Evolutionary conservation across 2,888 invertebrate genomes (phyloP), one percentile per base, ranked within the genome.

Genomic region (Cenopis cana): DNA sequence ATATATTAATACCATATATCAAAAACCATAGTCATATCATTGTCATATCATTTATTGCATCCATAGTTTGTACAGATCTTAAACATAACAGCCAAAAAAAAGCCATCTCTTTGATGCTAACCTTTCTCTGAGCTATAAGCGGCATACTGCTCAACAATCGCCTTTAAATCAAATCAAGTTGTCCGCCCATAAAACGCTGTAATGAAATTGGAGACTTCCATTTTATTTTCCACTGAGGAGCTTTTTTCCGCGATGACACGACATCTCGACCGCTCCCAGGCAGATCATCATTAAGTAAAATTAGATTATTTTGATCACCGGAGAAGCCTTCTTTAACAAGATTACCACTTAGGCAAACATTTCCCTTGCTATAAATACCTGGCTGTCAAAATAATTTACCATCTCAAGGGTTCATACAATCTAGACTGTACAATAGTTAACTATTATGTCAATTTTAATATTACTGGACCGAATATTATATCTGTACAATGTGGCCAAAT

Each of bases 131-230:
- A 49, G 18, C 20, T 12, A 18, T 56, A 62, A 55, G 9, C 36
- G 24, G 49, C 33, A 64, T 55, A 56, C 18, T 62, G 55, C n/a
- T 56, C 55, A 69, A 49, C 55, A 46, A 50, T 46, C 29, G 68
- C 18, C 52, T 68, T 59, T 38, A 57, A 49, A 50, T 20, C 38
- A 49, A 69, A 69, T 69, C 55, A 69, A 56, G 49, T 62, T 52
- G 62, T 38, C 56, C 56, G 38, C 50, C 14, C 49, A 14, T 41
- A 54, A 55, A 62, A 24, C 36, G 56, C 46, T 50, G 62, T 57
- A 69, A 57, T 69, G 17, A 64, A 69, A 69, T 69, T 55, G 54
- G 10, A 57, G 56, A 62, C 56, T 69, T 64, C 50, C 50, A 57
- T 69, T 69, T 69, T 50, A 64, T 69, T 52, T 64, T 50, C 38